Percentiles rank a stretch among this genome's conserved stretches.
These are phyloP conservation scores for Sebastes variabilis DNA, from an alignment of 2,797 vertebrate genomes.

Conservation along the genomic window DNA sequence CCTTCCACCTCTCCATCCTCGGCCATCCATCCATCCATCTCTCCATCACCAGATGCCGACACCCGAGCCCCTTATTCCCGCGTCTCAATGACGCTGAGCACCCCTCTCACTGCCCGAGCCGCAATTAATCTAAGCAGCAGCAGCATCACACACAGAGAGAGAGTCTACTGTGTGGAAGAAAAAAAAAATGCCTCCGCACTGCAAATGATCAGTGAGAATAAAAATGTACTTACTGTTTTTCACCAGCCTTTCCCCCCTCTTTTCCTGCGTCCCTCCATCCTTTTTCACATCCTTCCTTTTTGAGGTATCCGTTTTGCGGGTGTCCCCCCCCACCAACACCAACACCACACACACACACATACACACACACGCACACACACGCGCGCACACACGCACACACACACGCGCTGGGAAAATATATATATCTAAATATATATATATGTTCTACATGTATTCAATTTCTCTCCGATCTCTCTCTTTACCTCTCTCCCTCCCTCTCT, in stretches of 20 bases:
- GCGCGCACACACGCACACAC: slow-evolving; percentile 27
- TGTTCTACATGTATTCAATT: slow-evolving; percentile 87
- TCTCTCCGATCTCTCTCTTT: slow-evolving; percentile 78
- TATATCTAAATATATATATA: slow-evolving; percentile 75
- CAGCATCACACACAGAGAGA: too few relatives aligned
- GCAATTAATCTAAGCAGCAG: slow-evolving; percentile 70
- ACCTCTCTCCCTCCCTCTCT: slow-evolving; percentile 69
- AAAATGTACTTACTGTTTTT: slow-evolving; percentile 86
- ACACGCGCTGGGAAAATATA: slow-evolving; percentile 16
- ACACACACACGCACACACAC: slow-evolving; percentile 17
- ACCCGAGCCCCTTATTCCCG: slow-evolving; percentile 68
- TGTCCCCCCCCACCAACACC: slow-evolving; percentile 63
- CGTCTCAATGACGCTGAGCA: slow-evolving; percentile 77
- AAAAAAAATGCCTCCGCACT: slow-evolving; percentile 60
- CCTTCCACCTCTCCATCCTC: slow-evolving; percentile 73
- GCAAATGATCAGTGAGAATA: slow-evolving; percentile 70
- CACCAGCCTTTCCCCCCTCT: slow-evolving; percentile 86
- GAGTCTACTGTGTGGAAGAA: background rate
- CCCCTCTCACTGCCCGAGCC: slow-evolving; percentile 57
- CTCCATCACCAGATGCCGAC: slow-evolving; percentile 76
- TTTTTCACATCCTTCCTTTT: slow-evolving; percentile 86
- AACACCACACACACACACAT: slow-evolving; percentile 46
- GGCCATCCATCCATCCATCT: slow-evolving; percentile 61
- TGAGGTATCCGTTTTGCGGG: slow-evolving; percentile 86
- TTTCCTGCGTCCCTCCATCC: slow-evolving; percentile 85